Conservation (phyloP, 2,888 invertebrate species). For the Drosophila anomalata region DNA sequence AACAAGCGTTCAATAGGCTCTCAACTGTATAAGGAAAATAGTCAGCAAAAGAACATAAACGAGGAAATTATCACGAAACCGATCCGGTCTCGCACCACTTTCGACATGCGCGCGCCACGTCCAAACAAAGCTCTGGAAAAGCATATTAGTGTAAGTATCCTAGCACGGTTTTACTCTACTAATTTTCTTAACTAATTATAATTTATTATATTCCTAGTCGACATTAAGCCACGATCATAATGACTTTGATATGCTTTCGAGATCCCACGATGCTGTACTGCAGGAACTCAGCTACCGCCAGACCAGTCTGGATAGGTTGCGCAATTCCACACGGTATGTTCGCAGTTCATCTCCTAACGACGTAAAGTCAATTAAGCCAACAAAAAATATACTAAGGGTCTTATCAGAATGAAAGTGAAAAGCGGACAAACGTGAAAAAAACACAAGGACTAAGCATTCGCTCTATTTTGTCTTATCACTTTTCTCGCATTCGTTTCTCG, state of each 20-base stretch:
- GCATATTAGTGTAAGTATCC: conserved; percentile 64
- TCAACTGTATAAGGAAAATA: conserved; percentile 82
- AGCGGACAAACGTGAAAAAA: too few relatives aligned
- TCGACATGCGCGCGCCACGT: conserved; percentile 81
- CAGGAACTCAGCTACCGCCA: conserved; percentile 83
- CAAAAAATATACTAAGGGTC: too few relatives aligned
- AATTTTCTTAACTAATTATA: not conserved
- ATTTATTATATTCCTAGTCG: not conserved
- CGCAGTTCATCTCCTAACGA: too few relatives aligned
- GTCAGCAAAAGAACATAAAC: conserved; percentile 81
- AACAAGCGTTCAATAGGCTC: conserved; percentile 72
- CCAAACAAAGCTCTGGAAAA: conserved; percentile 66
- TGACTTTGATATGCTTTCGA: conserved; percentile 81
- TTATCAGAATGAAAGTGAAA: too few relatives aligned
- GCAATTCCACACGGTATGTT: conserved; percentile 82
- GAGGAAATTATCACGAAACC: conserved; percentile 83
- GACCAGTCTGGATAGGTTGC: conserved; percentile 82
- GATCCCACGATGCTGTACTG: conserved; percentile 82
- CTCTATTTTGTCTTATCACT: too few relatives aligned
- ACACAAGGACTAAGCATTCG: too few relatives aligned
- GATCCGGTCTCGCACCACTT: conserved; percentile 82
- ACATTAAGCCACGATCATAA: conserved; percentile 75
- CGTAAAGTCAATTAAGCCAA: too few relatives aligned
- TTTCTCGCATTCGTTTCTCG: too few relatives aligned
- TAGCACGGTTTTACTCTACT: not conserved